Evolutionary conservation across 2,888 invertebrate genomes (phyloP).

Genomic region (Apocheima hispidaria): DNA sequence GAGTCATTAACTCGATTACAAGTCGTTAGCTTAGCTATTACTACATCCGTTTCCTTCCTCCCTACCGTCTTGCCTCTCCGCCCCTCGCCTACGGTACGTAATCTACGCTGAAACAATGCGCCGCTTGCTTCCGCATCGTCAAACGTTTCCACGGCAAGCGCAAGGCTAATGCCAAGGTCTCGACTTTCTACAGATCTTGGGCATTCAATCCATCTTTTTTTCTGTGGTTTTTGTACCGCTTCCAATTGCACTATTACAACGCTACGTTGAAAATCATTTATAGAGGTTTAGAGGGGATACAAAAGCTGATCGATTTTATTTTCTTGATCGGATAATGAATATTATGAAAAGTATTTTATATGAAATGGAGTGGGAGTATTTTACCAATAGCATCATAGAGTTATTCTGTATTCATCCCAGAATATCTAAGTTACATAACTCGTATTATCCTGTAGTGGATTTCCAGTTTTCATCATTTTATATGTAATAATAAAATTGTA

Average conservation of each 20-base stretch:
- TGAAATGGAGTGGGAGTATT: background rate
- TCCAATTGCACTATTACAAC: slow-evolving; percentile 22
- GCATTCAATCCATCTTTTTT: slow-evolving; percentile 26
- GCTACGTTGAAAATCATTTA: slow-evolving; percentile 25
- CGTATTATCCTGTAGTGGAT: background rate
- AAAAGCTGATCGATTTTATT: slow-evolving; percentile 3
- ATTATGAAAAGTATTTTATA: too few species aligned
- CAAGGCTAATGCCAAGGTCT: slow-evolving; percentile 84
- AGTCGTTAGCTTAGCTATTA: slow-evolving; percentile 55
- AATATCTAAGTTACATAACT: background rate
- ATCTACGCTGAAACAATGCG: slow-evolving; percentile 76
- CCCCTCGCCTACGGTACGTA: slow-evolving; percentile 61
- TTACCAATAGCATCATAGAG: background rate
- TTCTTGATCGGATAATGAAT: slow-evolving; percentile 2
- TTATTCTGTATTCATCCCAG: background rate
- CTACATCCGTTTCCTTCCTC: slow-evolving; percentile 59
- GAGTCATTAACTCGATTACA: slow-evolving; percentile 46
- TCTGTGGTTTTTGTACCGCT: slow-evolving; percentile 19
- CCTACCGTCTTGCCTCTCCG: slow-evolving; percentile 36
- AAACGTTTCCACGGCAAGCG: slow-evolving; percentile 71
- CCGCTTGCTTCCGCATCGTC: slow-evolving; percentile 75
- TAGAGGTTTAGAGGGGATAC: slow-evolving; percentile 3
- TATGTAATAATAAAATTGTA: too few species aligned
- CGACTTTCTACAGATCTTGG: slow-evolving; percentile 68
- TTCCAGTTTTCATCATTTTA: background rate